phyloP scores from a whole-genome alignment of 2,888 invertebrate genomes.

The Noctua fimbriata region DNA sequence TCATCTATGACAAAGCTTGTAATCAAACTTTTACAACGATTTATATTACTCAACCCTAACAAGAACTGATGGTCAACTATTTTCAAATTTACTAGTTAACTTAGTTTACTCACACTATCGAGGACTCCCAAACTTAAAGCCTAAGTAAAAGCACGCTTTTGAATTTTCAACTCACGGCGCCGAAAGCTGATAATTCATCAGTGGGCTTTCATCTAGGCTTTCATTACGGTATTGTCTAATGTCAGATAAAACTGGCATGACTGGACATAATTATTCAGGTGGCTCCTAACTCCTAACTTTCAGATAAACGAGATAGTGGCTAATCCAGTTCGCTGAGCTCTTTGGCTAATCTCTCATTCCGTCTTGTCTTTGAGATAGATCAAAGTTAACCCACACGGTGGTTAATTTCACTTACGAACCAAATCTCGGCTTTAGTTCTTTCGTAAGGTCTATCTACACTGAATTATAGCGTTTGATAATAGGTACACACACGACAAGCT shows the following conservation, averaged over 20 bases:
- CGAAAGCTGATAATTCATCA: background rate
- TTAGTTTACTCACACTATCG: background rate
- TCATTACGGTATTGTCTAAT: background rate
- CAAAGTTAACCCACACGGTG: slow-evolving; percentile 29
- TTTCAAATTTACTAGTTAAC: background rate
- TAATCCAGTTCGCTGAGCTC: slow-evolving; percentile 53
- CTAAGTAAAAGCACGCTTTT: background rate
- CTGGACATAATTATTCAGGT: slow-evolving; percentile 38
- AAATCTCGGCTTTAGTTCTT: slow-evolving; percentile 14
- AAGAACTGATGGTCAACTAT: slow-evolving; percentile 11
- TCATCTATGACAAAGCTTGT: background rate
- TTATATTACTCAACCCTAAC: slow-evolving; percentile 8
- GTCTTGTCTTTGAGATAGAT: slow-evolving; percentile 39
- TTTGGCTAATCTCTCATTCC: slow-evolving; percentile 42
- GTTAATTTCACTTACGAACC: slow-evolving; percentile 40
- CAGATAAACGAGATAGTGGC: slow-evolving; percentile 41
- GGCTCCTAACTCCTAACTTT: slow-evolving; percentile 35
- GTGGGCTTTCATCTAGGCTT: background rate
- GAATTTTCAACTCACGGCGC: background rate
- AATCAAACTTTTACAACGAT: slow-evolving; percentile 1
- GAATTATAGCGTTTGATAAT: background rate
- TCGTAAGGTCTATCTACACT: slow-evolving; percentile 1
- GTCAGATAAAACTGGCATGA: background rate
- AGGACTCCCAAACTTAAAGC: background rate
- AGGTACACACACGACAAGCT: background rate